phyloP scores from a whole-genome alignment of 2,888 invertebrate species.

The Holacanthella duospinosa region DNA sequence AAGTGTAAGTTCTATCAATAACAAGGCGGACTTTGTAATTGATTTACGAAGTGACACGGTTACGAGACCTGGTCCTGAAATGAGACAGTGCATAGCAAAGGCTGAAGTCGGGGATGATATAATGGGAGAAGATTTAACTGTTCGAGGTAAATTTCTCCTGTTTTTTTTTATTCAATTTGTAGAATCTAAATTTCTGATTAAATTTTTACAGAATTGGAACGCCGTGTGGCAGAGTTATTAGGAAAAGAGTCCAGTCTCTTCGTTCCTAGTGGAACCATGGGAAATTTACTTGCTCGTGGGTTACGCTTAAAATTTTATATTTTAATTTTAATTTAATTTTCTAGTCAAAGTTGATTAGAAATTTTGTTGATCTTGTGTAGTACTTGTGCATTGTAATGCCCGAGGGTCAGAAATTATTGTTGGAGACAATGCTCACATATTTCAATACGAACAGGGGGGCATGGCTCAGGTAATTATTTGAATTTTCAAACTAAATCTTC shows the following conservation, averaged over 20 bases:
- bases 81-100: slow-evolving; percentile 76
- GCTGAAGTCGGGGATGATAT: slow-evolving; percentile 89
- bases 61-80: slow-evolving; percentile 66
- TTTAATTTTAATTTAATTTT: too few species aligned
- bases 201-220: slow-evolving; percentile 53
- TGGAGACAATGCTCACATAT: slow-evolving; percentile 73
- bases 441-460: slow-evolving; percentile 80
- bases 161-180: too few species aligned
- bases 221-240: slow-evolving; percentile 60
- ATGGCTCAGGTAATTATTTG: slow-evolving; percentile 50
- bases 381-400: slow-evolving; percentile 77
- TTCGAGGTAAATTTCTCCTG: slow-evolving; percentile 51
- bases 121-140: slow-evolving; percentile 80
- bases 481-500: too few species aligned
- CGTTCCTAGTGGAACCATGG: slow-evolving; percentile 88
- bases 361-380: slow-evolving; percentile 44
- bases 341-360: too few species aligned
- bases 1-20: not conserved
- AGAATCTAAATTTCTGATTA: not conserved
- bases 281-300: slow-evolving; percentile 83
- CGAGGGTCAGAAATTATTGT: slow-evolving; percentile 78
- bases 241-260: slow-evolving; percentile 83
- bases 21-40: slow-evolving; percentile 42
- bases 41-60: slow-evolving; percentile 89
- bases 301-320: too few species aligned